Evolutionary conservation across 2,888 invertebrate genomes (phyloP).

Genomic region (Elgonia sp.): DNA sequence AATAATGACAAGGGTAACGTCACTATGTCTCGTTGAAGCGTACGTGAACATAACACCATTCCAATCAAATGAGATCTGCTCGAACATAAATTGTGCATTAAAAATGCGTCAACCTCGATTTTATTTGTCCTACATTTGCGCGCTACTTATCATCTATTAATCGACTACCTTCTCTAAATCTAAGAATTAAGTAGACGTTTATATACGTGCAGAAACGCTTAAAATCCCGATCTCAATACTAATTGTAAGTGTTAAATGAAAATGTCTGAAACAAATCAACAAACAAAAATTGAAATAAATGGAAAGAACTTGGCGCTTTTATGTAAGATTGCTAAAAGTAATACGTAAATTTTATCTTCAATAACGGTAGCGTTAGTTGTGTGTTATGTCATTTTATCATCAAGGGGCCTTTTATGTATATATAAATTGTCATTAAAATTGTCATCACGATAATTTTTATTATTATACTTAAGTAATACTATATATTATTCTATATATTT

Average conservation of each 20-base stretch:
- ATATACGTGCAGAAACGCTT: slow-evolving; percentile 57
- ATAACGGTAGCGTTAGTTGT: slow-evolving; percentile 34
- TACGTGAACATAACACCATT: slow-evolving; percentile 45
- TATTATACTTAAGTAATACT: slow-evolving; percentile 41
- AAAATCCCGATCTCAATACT: slow-evolving; percentile 61
- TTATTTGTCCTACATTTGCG: slow-evolving; percentile 41
- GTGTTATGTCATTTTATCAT: slow-evolving; percentile 46
- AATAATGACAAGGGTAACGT: slow-evolving; percentile 21
- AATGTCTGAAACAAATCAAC: slow-evolving; percentile 18
- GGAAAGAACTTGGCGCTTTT: slow-evolving; percentile 51
- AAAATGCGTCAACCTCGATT: slow-evolving; percentile 34
- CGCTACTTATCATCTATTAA: slow-evolving; percentile 77
- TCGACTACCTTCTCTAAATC: slow-evolving; percentile 82
- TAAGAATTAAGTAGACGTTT: slow-evolving; percentile 55
- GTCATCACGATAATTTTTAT: slow-evolving; percentile 21
- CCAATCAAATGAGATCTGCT: slow-evolving; percentile 24
- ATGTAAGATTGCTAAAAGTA: slow-evolving; percentile 49
- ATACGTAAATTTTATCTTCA: slow-evolving; percentile 44
- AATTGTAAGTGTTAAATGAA: slow-evolving; percentile 60
- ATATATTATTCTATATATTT: slow-evolving; percentile 34
- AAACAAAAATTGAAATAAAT: slow-evolving; percentile 37
- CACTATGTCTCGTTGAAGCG: slow-evolving; percentile 36
- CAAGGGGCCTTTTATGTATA: slow-evolving; percentile 46
- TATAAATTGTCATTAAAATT: slow-evolving; percentile 41
- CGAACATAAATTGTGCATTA: slow-evolving; percentile 34